Percentiles rank a stretch among this genome's conserved stretches.
phyloP scores from a whole-genome alignment of 2,888 invertebrate genomes.

The Hyposoter didymator region DNA sequence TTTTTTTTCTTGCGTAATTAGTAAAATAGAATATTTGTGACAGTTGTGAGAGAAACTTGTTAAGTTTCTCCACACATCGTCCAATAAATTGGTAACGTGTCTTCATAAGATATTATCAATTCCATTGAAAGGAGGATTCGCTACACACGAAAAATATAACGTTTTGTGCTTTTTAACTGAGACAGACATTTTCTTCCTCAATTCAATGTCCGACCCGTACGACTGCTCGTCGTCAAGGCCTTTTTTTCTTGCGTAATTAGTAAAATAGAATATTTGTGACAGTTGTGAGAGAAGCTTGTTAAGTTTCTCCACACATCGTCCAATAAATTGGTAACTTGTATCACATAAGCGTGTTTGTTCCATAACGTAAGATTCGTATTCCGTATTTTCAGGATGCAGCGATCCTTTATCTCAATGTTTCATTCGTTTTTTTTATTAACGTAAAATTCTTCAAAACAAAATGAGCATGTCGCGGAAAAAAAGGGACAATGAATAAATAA shows the following conservation, averaged over 20 bases:
- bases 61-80: no score
- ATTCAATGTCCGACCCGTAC: constrained; percentile 29
- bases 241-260: not conserved
- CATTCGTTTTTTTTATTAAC: not conserved
- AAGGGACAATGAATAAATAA: constrained; percentile 26
- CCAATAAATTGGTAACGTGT: no score
- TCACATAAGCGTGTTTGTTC: not conserved
- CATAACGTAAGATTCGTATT: not conserved
- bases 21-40: no score
- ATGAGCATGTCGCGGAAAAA: not conserved
- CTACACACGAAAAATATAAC: not conserved
- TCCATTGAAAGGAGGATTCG: not conserved
- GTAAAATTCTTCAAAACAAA: not conserved
- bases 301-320: constrained; percentile 19
- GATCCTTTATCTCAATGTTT: not conserved
- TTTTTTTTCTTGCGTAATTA: not conserved
- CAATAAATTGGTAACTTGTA: constrained; percentile 15
- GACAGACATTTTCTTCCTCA: not conserved
- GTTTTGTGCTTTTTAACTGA: not conserved
- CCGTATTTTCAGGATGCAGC: not conserved
- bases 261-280: constrained; percentile 3
- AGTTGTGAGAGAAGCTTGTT: not conserved
- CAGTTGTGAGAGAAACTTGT: no score
- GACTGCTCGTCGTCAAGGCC: constrained; percentile 12
- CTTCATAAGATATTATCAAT: constrained; percentile 10